Evolutionary conservation across 2,888 invertebrate species (phyloP).

Genomic region (Galeopsomyia nigrocyanea): DNA sequence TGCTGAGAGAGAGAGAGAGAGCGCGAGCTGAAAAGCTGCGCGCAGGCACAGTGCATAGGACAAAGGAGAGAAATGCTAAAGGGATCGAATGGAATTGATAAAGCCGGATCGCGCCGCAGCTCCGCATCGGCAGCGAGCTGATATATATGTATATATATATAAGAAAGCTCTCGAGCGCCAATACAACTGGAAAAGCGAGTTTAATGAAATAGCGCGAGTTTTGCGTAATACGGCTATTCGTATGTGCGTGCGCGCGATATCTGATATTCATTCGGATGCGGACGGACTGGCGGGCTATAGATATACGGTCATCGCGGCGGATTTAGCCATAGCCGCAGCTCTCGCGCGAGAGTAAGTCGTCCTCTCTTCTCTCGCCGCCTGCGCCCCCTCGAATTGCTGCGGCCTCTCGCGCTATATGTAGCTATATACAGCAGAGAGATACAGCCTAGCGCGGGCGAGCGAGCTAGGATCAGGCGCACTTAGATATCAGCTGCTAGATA

Average conservation of each 20-base stretch:
- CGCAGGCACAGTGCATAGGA: conserved; percentile 47
- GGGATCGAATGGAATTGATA: conserved; percentile 62
- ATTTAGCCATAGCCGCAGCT: background rate
- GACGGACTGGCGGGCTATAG: background rate
- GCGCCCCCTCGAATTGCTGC: too few relatives aligned
- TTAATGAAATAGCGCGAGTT: conserved; percentile 47
- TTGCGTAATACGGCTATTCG: conserved; percentile 67
- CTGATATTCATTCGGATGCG: conserved; percentile 57
- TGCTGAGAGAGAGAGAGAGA: conserved; percentile 16
- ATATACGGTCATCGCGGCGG: conserved; percentile 10
- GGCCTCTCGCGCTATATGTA: background rate
- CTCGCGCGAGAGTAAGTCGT: conserved; percentile 35
- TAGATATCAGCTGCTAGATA: conserved; percentile 25
- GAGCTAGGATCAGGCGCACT: conserved; percentile 22
- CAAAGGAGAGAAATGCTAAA: conserved; percentile 57
- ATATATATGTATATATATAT: too few relatives aligned
- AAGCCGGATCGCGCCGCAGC: conserved; percentile 59
- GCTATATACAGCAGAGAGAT: background rate
- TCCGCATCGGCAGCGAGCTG: conserved; percentile 52
- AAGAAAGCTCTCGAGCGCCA: too few relatives aligned
- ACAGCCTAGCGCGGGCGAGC: too few relatives aligned
- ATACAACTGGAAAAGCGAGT: background rate
- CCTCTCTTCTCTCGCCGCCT: background rate
- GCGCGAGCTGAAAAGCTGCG: conserved; percentile 51
- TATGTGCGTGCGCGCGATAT: conserved; percentile 54